phyloP scores from a whole-genome alignment of 2,888 invertebrate genomes.

The Gonocerus acuteangulatus region DNA sequence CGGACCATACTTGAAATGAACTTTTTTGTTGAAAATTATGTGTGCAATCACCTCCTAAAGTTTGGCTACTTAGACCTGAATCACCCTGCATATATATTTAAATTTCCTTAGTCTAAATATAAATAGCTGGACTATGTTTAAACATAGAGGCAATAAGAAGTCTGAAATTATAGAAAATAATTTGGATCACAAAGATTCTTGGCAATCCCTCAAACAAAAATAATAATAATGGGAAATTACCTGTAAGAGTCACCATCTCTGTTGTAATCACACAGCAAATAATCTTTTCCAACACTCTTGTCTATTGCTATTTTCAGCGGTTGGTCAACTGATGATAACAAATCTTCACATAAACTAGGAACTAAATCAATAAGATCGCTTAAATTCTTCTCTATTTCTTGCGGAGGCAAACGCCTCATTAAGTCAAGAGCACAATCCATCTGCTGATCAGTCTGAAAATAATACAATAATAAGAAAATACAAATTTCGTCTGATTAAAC shows the following conservation, averaged over 20 bases:
- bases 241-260: constrained; percentile 97
- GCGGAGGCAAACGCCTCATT: constrained; percentile 97
- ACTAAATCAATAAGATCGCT: constrained; percentile 96
- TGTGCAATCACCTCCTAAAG: too few species aligned
- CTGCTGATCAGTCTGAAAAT: constrained; percentile 79
- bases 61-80: too few species aligned
- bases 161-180: too few species aligned
- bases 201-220: too few species aligned
- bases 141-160: too few species aligned
- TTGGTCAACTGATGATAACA: constrained; percentile 94
- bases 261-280: constrained; percentile 97
- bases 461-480: constrained; percentile 11
- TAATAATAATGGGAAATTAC: too few species aligned
- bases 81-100: too few species aligned
- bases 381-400: constrained; percentile 97
- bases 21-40: too few species aligned
- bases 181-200: too few species aligned
- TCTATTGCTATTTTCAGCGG: constrained; percentile 96
- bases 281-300: constrained; percentile 91
- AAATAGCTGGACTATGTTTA: too few species aligned
- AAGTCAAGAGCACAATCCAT: constrained; percentile 98
- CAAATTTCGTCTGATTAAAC: not conserved
- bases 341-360: constrained; percentile 90
- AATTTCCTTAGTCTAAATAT: too few species aligned
- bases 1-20: too few species aligned